Evolutionary conservation across 2,113 vertebrate species (phyloP).

Genomic region (Nyctereutes procyonoides): DNA sequence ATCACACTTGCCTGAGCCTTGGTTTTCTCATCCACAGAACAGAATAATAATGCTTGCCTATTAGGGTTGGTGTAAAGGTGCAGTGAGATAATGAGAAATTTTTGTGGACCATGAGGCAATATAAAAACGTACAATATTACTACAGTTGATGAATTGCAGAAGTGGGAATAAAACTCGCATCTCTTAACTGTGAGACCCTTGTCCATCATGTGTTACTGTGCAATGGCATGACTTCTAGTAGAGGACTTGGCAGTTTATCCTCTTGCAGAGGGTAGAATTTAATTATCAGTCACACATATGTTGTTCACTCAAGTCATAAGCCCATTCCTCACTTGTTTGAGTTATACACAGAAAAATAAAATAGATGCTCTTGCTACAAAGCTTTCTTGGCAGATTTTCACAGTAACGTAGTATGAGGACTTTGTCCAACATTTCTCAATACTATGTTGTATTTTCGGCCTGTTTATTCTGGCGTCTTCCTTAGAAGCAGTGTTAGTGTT

Average conservation of each 20-base stretch:
- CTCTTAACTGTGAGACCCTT: not conserved
- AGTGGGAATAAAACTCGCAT: not conserved
- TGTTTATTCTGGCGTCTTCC: constrained; percentile 63
- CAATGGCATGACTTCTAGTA: not conserved
- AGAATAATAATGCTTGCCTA: not conserved
- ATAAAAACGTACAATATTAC: constrained; percentile 6
- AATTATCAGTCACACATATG: constrained; percentile 45
- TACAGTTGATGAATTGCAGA: constrained; percentile 27
- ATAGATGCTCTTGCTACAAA: constrained; percentile 55
- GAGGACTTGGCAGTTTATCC: constrained; percentile 18
- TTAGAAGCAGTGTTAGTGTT: constrained; percentile 50
- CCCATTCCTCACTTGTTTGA: constrained; percentile 34
- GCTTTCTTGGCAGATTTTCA: constrained; percentile 61
- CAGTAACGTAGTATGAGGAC: constrained; percentile 11
- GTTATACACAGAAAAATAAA: constrained; percentile 62
- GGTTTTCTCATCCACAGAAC: not conserved
- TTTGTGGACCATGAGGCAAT: not conserved
- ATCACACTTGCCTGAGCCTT: not conserved
- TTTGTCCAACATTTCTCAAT: constrained; percentile 62
- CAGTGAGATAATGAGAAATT: not conserved
- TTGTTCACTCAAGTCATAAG: constrained; percentile 47
- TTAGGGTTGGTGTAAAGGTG: not conserved
- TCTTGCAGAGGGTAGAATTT: constrained; percentile 23
- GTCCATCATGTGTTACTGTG: not conserved
- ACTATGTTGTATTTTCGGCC: constrained; percentile 47